Percentiles rank a stretch among this genome's conserved stretches.
These are phyloP conservation scores for Chrysopilus asiliformis DNA, from an alignment of 2,888 invertebrate species.

Conservation along the genomic window DNA sequence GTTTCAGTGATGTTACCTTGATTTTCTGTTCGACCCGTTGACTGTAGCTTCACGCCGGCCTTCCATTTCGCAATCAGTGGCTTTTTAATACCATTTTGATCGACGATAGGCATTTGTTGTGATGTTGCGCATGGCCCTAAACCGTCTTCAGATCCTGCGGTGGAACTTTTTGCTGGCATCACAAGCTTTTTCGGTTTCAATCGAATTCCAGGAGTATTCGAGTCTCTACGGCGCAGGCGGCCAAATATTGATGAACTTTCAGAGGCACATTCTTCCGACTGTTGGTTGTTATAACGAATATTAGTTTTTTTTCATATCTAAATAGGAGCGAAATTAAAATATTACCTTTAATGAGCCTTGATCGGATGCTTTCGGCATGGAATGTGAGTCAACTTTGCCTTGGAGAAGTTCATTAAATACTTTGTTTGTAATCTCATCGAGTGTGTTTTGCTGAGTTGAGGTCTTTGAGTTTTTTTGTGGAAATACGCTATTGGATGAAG, in stretches of 20 bases:
- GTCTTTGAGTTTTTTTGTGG: too few relatives aligned
- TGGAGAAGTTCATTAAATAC: constrained; percentile 62
- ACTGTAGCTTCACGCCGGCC: constrained; percentile 50
- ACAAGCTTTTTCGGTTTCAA: constrained; percentile 22
- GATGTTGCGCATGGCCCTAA: constrained; percentile 9
- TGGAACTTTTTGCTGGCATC: constrained; percentile 20
- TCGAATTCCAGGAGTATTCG: constrained; percentile 32
- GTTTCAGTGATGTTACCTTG: constrained; percentile 47
- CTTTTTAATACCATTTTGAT: constrained; percentile 29
- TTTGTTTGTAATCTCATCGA: constrained; percentile 63
- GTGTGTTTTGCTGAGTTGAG: constrained; percentile 24
- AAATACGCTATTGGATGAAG: too few relatives aligned
- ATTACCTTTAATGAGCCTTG: constrained; percentile 44
- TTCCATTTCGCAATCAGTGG: constrained; percentile 58
- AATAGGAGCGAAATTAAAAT: constrained; percentile 3
- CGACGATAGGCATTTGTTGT: constrained; percentile 14
- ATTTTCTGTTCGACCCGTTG: constrained; percentile 48
- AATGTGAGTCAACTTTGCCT: constrained; percentile 42
- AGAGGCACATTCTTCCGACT: constrained; percentile 53
- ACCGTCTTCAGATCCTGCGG: constrained; percentile 14
- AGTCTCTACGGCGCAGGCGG: constrained; percentile 49
- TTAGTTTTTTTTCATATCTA: background rate
- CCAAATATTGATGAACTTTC: constrained; percentile 57
- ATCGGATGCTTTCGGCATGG: constrained; percentile 31
- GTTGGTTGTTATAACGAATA: too few relatives aligned